Conservation (phyloP, 2,113 vertebrate genomes). For the cat (Felis catus) region F.catus_Fca126_mat1.0 CM031414.1:39413501-39414000, state of each 20-base stretch:
- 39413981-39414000: neutral
- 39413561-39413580: neutral
- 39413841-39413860: neutral
- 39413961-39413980: neutral
- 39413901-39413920: neutral
- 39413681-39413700: neutral
- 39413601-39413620: neutral
- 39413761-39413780: neutral
- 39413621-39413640: neutral
- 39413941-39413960: neutral
- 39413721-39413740: neutral
- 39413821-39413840: neutral
- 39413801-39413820: neutral
- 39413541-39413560: neutral
- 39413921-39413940: neutral
- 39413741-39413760: neutral
- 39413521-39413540: neutral
- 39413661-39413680: neutral
- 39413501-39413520: neutral
- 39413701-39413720: neutral
- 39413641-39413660: neutral
- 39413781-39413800: neutral
- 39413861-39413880: neutral
- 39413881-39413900: neutral
- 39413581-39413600: neutral